A percentile compares a stretch with the other conserved stretches of the same genome.
These are phyloP conservation scores for Miichthys miiuy DNA, from an alignment of 2,797 vertebrate species.

Conservation along the genomic window DNA sequence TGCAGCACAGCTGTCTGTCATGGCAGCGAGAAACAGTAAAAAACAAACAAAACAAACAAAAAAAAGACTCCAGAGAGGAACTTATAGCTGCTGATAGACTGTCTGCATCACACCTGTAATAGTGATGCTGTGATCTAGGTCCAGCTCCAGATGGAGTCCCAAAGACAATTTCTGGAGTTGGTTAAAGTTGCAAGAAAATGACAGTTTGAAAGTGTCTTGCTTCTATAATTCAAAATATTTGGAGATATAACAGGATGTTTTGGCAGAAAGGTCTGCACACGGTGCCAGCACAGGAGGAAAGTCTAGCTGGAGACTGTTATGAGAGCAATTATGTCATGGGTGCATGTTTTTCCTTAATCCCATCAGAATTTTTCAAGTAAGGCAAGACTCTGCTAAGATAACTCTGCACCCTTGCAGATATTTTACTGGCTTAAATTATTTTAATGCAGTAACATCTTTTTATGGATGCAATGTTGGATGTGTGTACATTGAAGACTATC, in stretches of 20 bases:
- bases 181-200: constrained; percentile 38
- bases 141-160: constrained; percentile 37
- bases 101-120: constrained; percentile 39
- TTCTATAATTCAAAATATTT: constrained; percentile 38
- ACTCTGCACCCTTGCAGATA: background rate
- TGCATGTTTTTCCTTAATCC: constrained; percentile 27
- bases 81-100: constrained; percentile 22
- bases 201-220: constrained; percentile 33
- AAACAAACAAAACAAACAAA: constrained; percentile 1
- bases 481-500: background rate
- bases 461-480: background rate
- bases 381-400: background rate
- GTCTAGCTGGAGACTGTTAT: constrained; percentile 3
- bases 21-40: constrained; percentile 31
- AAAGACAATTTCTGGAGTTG: constrained; percentile 15
- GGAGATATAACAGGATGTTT: constrained; percentile 43
- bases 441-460: background rate
- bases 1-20: constrained; percentile 61
- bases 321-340: constrained; percentile 4
- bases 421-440: background rate
- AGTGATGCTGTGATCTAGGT: constrained; percentile 50
- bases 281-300: constrained; percentile 13
- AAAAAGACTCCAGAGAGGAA: constrained; percentile 32
- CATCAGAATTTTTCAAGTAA: constrained; percentile 1
- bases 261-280: constrained; percentile 26